Evolutionary conservation across 2,113 vertebrate genomes (phyloP).

Genomic region (Balaeniceps rex): DNA sequence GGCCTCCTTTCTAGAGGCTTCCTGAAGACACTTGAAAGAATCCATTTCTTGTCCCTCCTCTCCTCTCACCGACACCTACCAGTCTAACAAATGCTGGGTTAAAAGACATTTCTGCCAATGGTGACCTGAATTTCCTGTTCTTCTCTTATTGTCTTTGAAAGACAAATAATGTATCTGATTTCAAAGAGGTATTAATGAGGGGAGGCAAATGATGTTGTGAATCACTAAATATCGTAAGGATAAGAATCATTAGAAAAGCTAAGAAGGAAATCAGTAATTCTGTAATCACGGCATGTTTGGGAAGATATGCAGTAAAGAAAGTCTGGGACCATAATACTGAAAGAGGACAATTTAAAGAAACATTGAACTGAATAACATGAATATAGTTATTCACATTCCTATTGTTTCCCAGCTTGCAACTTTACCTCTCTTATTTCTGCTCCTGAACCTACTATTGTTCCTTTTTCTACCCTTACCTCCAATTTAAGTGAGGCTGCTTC

Average conservation of each 20-base stretch:
- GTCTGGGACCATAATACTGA: background rate
- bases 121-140: background rate
- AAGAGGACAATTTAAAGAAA: background rate
- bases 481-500: background rate
- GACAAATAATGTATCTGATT: background rate
- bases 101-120: background rate
- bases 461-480: background rate
- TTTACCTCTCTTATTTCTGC: background rate
- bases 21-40: background rate
- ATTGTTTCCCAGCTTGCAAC: background rate
- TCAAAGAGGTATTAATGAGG: background rate
- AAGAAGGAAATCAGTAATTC: background rate
- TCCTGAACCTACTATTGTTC: background rate
- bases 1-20: slow-evolving; percentile 24
- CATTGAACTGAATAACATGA: no score
- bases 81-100: background rate
- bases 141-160: background rate
- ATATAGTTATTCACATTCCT: background rate
- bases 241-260: background rate
- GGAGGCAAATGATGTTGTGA: background rate
- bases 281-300: background rate
- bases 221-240: background rate
- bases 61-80: background rate
- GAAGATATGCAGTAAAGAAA: background rate
- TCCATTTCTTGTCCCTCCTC: background rate